Percentiles rank a stretch among this genome's conserved stretches.
Conservation (phyloP, 2,113 vertebrate genomes). For the Menura novaehollandiae region DNA sequence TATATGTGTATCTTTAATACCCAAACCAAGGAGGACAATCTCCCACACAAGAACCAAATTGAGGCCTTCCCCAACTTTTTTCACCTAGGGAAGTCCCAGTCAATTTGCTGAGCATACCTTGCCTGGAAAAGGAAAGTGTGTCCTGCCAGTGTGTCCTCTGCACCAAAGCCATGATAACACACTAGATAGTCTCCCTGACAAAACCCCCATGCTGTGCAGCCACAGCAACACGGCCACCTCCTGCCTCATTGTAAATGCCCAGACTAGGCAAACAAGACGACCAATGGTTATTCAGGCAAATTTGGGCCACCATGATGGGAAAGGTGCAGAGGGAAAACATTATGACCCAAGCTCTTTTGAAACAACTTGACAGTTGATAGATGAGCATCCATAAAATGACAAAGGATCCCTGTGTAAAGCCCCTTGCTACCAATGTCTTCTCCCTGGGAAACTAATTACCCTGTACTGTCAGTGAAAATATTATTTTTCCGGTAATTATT, state of each 20-base stretch:
- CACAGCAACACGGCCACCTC: slow-evolving; percentile 62
- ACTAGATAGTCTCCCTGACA: neutral
- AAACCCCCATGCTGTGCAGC: slow-evolving; percentile 35
- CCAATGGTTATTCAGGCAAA: slow-evolving; percentile 71
- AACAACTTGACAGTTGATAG: slow-evolving; percentile 83
- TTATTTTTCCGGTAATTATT: slow-evolving; percentile 75
- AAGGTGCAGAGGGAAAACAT: slow-evolving; percentile 80
- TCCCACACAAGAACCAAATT: neutral
- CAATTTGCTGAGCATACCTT: neutral
- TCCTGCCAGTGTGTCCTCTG: neutral
- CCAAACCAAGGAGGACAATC: neutral
- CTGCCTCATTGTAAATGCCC: slow-evolving; percentile 67
- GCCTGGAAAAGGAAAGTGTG: neutral
- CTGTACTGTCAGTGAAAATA: slow-evolving; percentile 75
- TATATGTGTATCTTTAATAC: neutral
- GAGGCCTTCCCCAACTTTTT: neutral
- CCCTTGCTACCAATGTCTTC: slow-evolving; percentile 63
- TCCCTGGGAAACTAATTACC: slow-evolving; percentile 83
- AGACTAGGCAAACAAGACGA: slow-evolving; percentile 79
- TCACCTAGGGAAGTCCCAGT: neutral
- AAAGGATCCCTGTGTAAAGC: slow-evolving; percentile 76
- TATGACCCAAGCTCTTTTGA: slow-evolving; percentile 74
- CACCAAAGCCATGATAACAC: neutral
- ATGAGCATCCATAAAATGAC: slow-evolving; percentile 85
- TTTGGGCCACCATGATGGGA: slow-evolving; percentile 78